Base-by-base conservation (phyloP, 2,888 invertebrate species). In the Latrodectus hesperus region DNA sequence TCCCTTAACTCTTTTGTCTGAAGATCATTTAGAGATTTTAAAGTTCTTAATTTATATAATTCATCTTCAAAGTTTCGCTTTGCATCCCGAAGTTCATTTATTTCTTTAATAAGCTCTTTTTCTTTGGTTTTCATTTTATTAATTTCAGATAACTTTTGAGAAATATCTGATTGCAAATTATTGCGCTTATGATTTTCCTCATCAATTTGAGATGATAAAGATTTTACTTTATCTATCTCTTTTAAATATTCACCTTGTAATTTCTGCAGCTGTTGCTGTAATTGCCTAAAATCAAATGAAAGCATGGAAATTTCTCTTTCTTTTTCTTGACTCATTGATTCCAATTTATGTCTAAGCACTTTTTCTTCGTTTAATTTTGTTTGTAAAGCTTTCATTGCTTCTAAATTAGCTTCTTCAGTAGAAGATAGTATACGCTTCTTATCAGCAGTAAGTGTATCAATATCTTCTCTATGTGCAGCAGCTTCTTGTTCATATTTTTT, bases 221-320 rank as follows among this genome's bases (percentile, higher is more conserved):
- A 96, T 91, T 95, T 94, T 65, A 96, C 95, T 94, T 96, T 96
- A 91, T 97, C 97, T 26, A 94, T 94, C 93, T 97, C 97, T 92
- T 97, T 96, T 9, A 96, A 94, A 91, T 96, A 95, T 93, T 98
- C 98, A n/a, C 96, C 96, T 93, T 98, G 97, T 11, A 98, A 93
- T 91, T 97, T 97, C 91, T 97, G 96, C 89, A 98, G 93, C 85
- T 93, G 93, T 92, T 97, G 96, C 91, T 97, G 97, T 91, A 98
- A 96, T 93, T 98, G 98, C n/a, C 97, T 94, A 92, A 98, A 96
- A 93, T 99, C 99, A 3, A 99, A 97, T 26, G 96, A 96, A 55
- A 98, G 94, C 96, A 98, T 98, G 14, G 97, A 98, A 92, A 98
- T 96, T 92, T 98, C 97, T 0, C 98, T 94, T 92, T 99, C 98